Evolutionary conservation across 1,140 invertebrate species (phyloP).

Genomic region (Trichogramma pretiosum): DNA sequence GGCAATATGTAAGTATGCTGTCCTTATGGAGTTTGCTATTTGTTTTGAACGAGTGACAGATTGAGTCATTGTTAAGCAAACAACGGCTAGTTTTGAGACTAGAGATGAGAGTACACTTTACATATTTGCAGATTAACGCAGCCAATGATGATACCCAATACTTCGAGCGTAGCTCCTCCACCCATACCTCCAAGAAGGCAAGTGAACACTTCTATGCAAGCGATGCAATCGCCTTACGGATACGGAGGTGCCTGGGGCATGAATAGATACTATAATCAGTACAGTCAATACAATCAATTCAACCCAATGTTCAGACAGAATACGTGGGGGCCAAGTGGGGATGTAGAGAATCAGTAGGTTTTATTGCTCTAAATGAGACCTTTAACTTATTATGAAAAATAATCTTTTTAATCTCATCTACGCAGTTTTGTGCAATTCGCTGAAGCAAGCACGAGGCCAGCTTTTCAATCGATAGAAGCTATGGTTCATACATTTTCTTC

Average conservation of each 20-base stretch:
- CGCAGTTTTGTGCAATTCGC: constrained; percentile 73
- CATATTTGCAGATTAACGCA: constrained; percentile 18
- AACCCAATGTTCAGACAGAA: constrained; percentile 36
- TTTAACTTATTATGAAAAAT: constrained; percentile 1
- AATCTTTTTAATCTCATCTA: constrained; percentile 16
- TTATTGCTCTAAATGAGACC: constrained; percentile 3
- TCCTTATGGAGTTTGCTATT: too few species aligned
- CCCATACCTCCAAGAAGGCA: constrained; percentile 32
- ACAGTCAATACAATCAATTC: constrained; percentile 29
- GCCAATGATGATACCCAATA: constrained; percentile 55
- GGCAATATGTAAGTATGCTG: too few species aligned
- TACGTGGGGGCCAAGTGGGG: constrained; percentile 43
- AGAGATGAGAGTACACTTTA: too few species aligned
- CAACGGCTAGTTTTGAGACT: too few species aligned
- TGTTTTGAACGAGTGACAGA: too few species aligned
- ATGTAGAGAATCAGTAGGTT: constrained; percentile 53
- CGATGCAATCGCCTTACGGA: constrained; percentile 29
- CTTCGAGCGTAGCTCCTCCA: constrained; percentile 23
- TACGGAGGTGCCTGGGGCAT: constrained; percentile 5
- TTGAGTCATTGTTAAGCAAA: too few species aligned
- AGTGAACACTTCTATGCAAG: constrained; percentile 23
- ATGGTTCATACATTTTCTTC: constrained; percentile 85
- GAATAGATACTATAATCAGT: too few species aligned
- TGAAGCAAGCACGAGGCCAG: constrained; percentile 80
- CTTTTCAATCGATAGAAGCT: constrained; percentile 91